A percentile compares a stretch with the other conserved stretches of the same genome.
Evolutionary conservation across 2,888 invertebrate species (phyloP).

Genomic region (Aphidius colemani): DNA sequence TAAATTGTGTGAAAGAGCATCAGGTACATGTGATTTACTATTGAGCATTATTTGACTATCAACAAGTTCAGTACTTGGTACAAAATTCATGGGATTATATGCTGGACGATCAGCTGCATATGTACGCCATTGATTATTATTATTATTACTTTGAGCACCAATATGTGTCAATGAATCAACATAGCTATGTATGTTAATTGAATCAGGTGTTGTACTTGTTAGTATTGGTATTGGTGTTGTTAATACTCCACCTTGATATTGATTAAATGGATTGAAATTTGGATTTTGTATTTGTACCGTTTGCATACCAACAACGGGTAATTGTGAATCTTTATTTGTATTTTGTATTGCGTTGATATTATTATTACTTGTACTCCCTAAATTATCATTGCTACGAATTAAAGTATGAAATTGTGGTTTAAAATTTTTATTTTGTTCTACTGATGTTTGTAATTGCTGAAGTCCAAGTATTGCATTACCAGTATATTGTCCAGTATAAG

Average conservation of each 20-base stretch:
- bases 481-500: constrained; percentile 32
- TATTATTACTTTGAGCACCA: constrained; percentile 40
- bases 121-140: constrained; percentile 28
- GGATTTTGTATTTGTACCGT: constrained; percentile 56
- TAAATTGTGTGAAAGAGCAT: constrained; percentile 45
- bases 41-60: constrained; percentile 52
- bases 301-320: constrained; percentile 49
- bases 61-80: constrained; percentile 51
- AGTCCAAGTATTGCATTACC: constrained; percentile 44
- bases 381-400: constrained; percentile 39
- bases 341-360: constrained; percentile 36
- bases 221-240: constrained; percentile 55
- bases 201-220: constrained; percentile 34
- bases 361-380: constrained; percentile 43
- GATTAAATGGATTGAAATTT: constrained; percentile 43
- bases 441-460: constrained; percentile 43
- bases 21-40: constrained; percentile 39
- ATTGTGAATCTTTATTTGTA: constrained; percentile 42
- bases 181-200: constrained; percentile 43
- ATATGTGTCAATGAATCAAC: constrained; percentile 47
- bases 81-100: constrained; percentile 56
- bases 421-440: constrained; percentile 32
- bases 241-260: constrained; percentile 48
- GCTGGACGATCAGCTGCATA: constrained; percentile 40
- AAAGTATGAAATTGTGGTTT: constrained; percentile 10